Evolutionary conservation across 2,113 vertebrate genomes (phyloP).

Genomic region (Chionis minor): DNA sequence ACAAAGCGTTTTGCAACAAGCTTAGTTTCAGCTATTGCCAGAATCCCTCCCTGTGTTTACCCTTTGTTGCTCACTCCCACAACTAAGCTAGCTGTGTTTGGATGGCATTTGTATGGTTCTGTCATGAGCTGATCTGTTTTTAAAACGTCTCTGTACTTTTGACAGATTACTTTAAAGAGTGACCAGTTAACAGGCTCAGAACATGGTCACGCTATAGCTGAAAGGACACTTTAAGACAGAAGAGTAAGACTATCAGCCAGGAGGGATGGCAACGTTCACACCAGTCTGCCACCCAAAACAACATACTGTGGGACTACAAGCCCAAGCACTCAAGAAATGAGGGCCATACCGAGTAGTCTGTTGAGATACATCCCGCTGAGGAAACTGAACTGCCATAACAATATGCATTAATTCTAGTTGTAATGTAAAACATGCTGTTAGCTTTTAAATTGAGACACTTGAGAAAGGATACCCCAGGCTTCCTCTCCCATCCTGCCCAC

Average conservation of each 20-base stretch:
- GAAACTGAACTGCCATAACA: background rate
- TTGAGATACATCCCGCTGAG: rapidly evolving
- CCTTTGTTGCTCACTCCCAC: background rate
- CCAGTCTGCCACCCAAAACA: background rate
- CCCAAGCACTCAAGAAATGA: background rate
- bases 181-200: background rate
- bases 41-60: background rate
- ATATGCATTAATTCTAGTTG: background rate
- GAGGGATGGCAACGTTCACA: background rate
- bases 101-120: background rate
- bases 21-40: background rate
- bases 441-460: background rate
- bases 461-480: background rate
- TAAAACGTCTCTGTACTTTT: background rate
- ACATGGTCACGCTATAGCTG: rapidly evolving
- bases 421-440: background rate
- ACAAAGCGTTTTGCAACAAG: background rate
- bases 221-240: background rate
- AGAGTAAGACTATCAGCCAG: background rate
- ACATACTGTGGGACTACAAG: background rate
- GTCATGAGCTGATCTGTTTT: background rate
- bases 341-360: background rate
- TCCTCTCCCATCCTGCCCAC: background rate
- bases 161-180: background rate
- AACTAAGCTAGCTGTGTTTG: background rate